These are phyloP conservation scores for Eucidaris tribuloides DNA, from an alignment of 35 echinoderm and acorn worm species.

Conservation along the genomic window DNA sequence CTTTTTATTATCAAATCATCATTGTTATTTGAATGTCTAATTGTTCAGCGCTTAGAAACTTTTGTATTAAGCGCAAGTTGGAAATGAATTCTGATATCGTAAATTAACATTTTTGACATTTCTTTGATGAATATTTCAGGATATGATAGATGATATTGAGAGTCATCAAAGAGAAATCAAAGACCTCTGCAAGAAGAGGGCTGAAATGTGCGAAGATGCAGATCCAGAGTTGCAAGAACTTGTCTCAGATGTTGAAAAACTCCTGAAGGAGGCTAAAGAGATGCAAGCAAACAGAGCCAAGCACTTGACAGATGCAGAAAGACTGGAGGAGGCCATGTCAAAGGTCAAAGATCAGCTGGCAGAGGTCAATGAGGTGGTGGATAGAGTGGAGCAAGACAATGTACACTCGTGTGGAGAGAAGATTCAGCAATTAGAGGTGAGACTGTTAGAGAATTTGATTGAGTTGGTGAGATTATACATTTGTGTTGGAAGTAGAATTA, in stretches of 20 bases:
- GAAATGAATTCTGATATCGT: no score
- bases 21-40: no score
- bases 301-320: conserved; percentile 35
- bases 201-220: conserved; percentile 14
- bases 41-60: no score
- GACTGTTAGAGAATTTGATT: no score
- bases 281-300: conserved; percentile 1
- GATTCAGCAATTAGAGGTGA: conserved; percentile 4
- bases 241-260: conserved; percentile 3
- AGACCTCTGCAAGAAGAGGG: neutral
- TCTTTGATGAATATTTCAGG: conserved; percentile 4
- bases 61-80: no score
- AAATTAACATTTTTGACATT: no score
- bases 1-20: no score
- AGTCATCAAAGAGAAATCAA: conserved; percentile 15
- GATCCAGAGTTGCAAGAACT: conserved; percentile 48
- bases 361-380: conserved; percentile 15
- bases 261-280: neutral
- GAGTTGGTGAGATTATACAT: no score
- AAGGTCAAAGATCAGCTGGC: conserved; percentile 35
- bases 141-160: conserved; percentile 26
- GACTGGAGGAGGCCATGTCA: conserved; percentile 23
- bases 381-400: conserved; percentile 45
- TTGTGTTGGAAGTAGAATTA: no score
- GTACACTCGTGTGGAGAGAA: neutral